A percentile compares a stretch with the other conserved stretches of the same genome.
Conservation (phyloP, 2,888 invertebrate genomes). For the Drosophila hamatofila region DNA sequence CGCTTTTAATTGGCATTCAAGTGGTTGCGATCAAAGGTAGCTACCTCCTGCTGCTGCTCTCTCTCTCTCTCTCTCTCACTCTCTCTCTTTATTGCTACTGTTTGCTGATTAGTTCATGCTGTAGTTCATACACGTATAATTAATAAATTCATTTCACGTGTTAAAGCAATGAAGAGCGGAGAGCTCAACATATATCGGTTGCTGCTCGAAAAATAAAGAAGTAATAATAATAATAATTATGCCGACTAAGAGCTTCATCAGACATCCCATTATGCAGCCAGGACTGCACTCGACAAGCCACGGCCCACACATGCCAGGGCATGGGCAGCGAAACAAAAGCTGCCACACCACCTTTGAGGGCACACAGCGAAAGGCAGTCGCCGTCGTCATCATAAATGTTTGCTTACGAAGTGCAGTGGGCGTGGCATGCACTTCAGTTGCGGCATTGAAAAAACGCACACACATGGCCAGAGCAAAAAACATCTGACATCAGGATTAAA, state of each 20-base stretch:
- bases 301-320: slow-evolving; percentile 46
- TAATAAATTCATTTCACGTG: slow-evolving; percentile 56
- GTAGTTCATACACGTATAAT: slow-evolving; percentile 31
- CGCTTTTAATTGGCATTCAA: slow-evolving; percentile 79
- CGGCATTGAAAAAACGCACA: slow-evolving; percentile 66
- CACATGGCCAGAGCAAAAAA: slow-evolving; percentile 33
- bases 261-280: slow-evolving; percentile 78
- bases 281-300: slow-evolving; percentile 71
- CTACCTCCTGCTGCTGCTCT: slow-evolving; percentile 58
- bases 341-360: slow-evolving; percentile 68
- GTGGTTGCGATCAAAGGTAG: slow-evolving; percentile 68
- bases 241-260: slow-evolving; percentile 82
- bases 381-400: slow-evolving; percentile 75
- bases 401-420: slow-evolving; percentile 75
- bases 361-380: slow-evolving; percentile 35
- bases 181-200: slow-evolving; percentile 48
- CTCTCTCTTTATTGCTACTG: slow-evolving; percentile 23
- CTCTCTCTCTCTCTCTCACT: not conserved
- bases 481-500: slow-evolving; percentile 75
- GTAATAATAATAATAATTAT: slow-evolving; percentile 75
- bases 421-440: slow-evolving; percentile 76
- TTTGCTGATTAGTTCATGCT: slow-evolving; percentile 39
- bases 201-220: slow-evolving; percentile 19
- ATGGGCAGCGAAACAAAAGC: slow-evolving; percentile 64
- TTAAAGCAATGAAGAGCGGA: slow-evolving; percentile 23